These are phyloP conservation scores for Neoniphon sammara DNA, from an alignment of 2,797 vertebrate genomes.

Conservation along the genomic window DNA sequence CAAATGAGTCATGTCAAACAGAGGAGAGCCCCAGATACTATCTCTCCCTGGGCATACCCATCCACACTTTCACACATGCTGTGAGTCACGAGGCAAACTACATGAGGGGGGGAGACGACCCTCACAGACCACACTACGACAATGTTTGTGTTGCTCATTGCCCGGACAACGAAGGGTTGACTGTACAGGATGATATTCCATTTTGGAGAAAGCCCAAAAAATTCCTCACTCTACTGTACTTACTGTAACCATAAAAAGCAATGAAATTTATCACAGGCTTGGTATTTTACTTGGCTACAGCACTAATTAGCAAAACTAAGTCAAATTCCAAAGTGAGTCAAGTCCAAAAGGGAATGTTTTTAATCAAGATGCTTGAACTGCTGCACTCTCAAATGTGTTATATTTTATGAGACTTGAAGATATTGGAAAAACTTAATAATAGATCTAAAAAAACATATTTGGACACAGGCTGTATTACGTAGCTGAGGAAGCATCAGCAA, in stretches of 20 bases:
- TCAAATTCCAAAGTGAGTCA: not conserved
- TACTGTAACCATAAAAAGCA: not conserved
- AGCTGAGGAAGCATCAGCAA: too few relatives aligned
- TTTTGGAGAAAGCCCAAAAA: not conserved
- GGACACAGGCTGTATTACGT: too few relatives aligned
- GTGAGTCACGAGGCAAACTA: constrained; percentile 65
- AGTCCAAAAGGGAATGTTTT: not conserved
- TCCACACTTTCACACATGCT: constrained; percentile 55
- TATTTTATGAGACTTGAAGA: too few relatives aligned
- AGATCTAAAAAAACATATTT: too few relatives aligned
- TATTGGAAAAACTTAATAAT: too few relatives aligned
- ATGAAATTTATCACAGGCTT: not conserved
- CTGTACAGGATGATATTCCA: not conserved
- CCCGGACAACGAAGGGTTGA: constrained; percentile 64
- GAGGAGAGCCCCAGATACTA: constrained; percentile 68
- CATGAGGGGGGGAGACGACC: constrained; percentile 43
- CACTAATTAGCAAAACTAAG: not conserved
- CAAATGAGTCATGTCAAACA: constrained; percentile 70
- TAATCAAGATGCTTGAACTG: not conserved
- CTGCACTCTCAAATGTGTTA: too few relatives aligned
- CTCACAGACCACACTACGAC: not conserved
- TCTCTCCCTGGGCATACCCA: constrained; percentile 54
- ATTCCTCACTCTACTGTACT: not conserved
- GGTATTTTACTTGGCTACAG: not conserved
- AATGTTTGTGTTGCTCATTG: constrained; percentile 64